These are phyloP conservation scores for Taeniopygia guttata DNA, from an alignment of 2,797 vertebrate genomes.

Conservation along the genomic window DNA sequence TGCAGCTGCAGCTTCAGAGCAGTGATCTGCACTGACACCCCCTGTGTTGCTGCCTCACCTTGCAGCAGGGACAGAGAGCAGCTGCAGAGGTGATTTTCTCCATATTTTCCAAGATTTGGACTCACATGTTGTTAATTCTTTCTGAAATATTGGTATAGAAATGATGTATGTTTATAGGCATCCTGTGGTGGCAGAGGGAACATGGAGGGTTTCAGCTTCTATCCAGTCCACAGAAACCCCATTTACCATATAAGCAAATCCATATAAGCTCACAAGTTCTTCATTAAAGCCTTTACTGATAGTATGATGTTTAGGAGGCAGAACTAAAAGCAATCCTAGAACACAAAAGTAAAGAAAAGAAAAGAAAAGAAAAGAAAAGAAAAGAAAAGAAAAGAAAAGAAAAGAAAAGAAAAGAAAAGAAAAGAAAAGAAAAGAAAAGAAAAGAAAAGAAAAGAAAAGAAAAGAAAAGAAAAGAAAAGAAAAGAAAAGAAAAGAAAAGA, in stretches of 20 bases:
- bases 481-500: background rate
- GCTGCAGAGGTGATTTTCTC: background rate
- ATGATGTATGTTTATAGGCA: accelerated
- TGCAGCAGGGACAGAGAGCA: background rate
- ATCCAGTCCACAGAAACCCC: background rate
- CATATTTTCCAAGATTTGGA: background rate
- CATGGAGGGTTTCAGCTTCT: background rate
- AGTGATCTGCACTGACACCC: background rate
- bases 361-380: background rate
- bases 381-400: background rate
- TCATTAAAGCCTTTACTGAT: background rate
- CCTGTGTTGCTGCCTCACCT: accelerated
- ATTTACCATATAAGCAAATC: background rate
- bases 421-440: background rate
- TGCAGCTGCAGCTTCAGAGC: background rate
- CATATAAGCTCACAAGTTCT: background rate
- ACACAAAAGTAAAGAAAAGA: background rate
- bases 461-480: background rate
- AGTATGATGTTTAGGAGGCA: background rate
- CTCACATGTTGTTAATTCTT: accelerated
- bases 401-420: background rate
- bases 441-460: background rate
- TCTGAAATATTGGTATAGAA: background rate
- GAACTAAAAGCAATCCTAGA: background rate
- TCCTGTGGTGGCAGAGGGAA: background rate